A percentile compares a stretch with the other conserved stretches of the same genome.
These are phyloP conservation scores for Patagioenas fasciata DNA, from an alignment of 2,113 vertebrate genomes.

Conservation along the genomic window DNA sequence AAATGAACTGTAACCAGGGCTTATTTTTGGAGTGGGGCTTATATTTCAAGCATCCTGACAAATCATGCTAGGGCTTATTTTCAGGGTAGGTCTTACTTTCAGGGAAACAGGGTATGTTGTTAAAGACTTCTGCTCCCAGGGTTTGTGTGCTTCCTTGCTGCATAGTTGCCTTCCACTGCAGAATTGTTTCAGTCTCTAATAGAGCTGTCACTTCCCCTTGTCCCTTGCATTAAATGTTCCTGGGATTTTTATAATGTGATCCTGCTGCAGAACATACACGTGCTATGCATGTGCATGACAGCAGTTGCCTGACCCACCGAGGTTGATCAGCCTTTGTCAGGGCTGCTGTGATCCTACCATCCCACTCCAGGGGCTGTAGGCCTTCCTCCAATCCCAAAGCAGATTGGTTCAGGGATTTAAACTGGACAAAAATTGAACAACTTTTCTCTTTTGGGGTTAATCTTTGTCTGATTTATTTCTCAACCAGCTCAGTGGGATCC, in stretches of 20 bases:
- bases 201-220: not conserved
- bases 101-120: not conserved
- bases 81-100: too few relatives aligned
- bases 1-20: too few relatives aligned
- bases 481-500: not conserved
- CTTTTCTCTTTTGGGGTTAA: not conserved
- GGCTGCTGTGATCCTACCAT: not conserved
- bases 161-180: not conserved
- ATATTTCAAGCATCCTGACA: too few relatives aligned
- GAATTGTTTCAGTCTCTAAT: not conserved
- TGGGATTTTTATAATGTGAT: not conserved
- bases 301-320: not conserved
- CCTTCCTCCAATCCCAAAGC: not conserved
- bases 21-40: too few relatives aligned
- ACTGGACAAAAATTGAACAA: not conserved
- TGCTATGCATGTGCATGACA: not conserved
- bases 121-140: not conserved
- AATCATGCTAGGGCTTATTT: too few relatives aligned
- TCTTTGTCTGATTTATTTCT: not conserved
- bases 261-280: not conserved
- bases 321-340: not conserved
- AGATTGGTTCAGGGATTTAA: not conserved
- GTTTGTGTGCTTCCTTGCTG: rapidly evolving
- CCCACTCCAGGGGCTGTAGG: not conserved
- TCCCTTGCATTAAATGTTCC: not conserved